A percentile compares a stretch with the other conserved stretches of the same genome.
Conservation (phyloP, 2,797 vertebrate species). For the Myotis myotis region DNA sequence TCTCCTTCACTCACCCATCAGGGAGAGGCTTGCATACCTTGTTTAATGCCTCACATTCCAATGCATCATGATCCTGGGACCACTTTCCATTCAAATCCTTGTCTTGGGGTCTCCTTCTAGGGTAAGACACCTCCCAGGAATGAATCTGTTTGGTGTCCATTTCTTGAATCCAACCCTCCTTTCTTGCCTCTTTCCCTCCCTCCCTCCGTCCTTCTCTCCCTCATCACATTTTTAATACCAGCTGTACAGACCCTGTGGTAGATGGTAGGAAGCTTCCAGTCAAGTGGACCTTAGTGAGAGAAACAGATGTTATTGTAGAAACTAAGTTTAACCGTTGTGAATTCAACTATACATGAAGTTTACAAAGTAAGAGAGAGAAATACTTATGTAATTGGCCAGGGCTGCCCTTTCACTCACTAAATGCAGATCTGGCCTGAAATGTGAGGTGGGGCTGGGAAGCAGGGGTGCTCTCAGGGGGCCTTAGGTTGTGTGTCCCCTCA, state of each 20-base stretch:
- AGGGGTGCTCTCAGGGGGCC: background rate
- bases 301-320: background rate
- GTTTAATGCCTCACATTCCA: rapidly evolving
- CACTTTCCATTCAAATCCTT: background rate
- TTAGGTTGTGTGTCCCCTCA: background rate
- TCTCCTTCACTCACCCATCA: rapidly evolving
- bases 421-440: background rate
- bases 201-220: background rate
- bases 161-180: background rate
- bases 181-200: background rate
- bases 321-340: background rate
- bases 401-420: background rate
- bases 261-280: background rate
- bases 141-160: background rate
- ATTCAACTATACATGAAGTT: background rate
- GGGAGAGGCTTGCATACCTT: background rate
- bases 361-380: background rate
- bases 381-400: too few species aligned
- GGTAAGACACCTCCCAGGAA: background rate
- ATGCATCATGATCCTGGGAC: background rate
- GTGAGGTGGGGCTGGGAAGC: background rate
- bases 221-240: background rate
- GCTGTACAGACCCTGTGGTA: background rate
- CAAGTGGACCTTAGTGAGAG: background rate
- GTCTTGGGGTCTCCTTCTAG: background rate